Percentiles rank a stretch among this genome's conserved stretches.
These are phyloP conservation scores for Itoplectis maculator DNA, from an alignment of 2,888 invertebrate genomes.

Conservation along the genomic window DNA sequence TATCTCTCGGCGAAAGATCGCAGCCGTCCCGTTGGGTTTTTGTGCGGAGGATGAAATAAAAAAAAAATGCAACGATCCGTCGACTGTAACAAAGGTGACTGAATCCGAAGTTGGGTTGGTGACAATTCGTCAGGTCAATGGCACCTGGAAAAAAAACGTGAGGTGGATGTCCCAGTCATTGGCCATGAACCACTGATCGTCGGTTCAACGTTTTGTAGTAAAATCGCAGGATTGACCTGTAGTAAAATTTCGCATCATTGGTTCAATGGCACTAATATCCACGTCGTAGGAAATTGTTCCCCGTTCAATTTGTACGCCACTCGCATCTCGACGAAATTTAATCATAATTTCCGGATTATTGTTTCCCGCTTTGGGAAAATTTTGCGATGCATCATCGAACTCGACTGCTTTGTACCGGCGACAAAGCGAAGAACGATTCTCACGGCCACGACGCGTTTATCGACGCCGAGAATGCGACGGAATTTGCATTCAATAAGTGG, in stretches of 20 bases:
- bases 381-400: not conserved
- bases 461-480: not conserved
- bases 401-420: constrained; percentile 7
- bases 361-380: not conserved
- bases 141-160: not conserved
- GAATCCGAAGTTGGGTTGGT: not conserved
- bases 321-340: not conserved
- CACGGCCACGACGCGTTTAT: not conserved
- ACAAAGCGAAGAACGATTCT: not conserved
- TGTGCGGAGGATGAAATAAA: not conserved
- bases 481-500: constrained; percentile 28
- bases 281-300: no score
- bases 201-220: no score
- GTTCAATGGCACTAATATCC: no score
- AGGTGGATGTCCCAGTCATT: no score
- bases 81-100: not conserved
- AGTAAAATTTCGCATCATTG: no score
- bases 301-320: not conserved
- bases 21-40: not conserved
- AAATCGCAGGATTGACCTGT: no score
- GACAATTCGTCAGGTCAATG: not conserved
- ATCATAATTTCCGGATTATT: constrained; percentile 4
- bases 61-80: not conserved
- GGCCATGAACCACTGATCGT: no score
- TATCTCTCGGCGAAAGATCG: not conserved